These are phyloP conservation scores for Caenorhabditis brenneri DNA, from an alignment of 1,140 invertebrate genomes.

Conservation along the genomic window DNA sequence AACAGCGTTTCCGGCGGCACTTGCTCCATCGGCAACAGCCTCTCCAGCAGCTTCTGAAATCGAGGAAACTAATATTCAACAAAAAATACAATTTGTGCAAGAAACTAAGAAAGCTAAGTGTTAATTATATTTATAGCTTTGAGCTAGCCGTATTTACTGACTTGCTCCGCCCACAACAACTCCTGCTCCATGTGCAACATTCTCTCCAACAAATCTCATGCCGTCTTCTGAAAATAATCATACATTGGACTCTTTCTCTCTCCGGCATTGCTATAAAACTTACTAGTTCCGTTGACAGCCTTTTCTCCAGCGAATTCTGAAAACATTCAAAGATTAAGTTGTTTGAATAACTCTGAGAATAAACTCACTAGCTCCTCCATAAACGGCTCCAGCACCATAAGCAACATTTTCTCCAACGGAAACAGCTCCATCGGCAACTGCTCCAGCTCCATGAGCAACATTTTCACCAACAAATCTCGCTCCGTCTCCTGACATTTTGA, in stretches of 20 bases:
- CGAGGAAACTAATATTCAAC: not conserved
- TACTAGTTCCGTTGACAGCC: not conserved
- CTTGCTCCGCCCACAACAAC: too few relatives aligned
- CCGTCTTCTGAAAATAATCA: not conserved
- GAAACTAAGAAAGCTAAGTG: too few relatives aligned
- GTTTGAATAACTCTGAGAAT: not conserved
- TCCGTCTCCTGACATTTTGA: too few relatives aligned
- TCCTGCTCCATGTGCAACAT: not conserved
- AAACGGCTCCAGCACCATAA: constrained; percentile 13
- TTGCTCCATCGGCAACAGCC: constrained; percentile 38
- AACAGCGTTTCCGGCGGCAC: not conserved
- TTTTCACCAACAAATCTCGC: too few relatives aligned
- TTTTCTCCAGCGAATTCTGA: constrained; percentile 19
- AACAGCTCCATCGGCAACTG: constrained; percentile 31
- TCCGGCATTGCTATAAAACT: not conserved
- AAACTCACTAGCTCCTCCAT: constrained; percentile 10
- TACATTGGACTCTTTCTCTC: too few relatives aligned
- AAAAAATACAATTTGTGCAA: too few relatives aligned
- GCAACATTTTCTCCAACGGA: constrained; percentile 34
- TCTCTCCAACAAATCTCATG: not conserved
- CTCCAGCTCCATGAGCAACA: not conserved
- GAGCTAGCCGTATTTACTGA: too few relatives aligned
- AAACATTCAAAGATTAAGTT: not conserved
- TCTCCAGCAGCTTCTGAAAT: not conserved
- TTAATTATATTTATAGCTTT: too few relatives aligned